Conservation (phyloP, 2,888 invertebrate genomes). For the Tipula helvola region DNA sequence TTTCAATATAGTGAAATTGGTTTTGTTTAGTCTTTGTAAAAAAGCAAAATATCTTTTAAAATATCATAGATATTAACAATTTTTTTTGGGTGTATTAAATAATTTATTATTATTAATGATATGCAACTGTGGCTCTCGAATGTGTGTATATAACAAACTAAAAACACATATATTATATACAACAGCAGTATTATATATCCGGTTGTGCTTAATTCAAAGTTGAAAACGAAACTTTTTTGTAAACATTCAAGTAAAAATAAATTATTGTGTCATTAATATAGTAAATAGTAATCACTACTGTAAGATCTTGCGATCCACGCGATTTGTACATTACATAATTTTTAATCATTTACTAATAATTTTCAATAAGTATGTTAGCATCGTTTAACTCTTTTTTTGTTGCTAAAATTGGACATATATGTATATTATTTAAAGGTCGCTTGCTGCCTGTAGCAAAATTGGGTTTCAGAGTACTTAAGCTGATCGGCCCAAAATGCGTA, state of each 20-base stretch:
- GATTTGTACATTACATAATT: not conserved
- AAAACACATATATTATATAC: not conserved
- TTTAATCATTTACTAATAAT: not conserved
- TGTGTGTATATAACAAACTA: not conserved
- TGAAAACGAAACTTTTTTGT: not conserved
- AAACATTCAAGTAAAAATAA: not conserved
- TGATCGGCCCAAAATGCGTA: too few species aligned
- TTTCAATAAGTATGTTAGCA: not conserved
- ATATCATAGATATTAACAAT: not conserved
- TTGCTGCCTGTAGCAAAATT: too few species aligned
- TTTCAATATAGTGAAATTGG: not conserved
- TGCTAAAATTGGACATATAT: too few species aligned
- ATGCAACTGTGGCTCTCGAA: not conserved
- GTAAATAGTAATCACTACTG: not conserved
- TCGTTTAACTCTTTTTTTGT: too few species aligned
- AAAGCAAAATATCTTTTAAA: not conserved
- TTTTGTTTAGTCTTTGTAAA: not conserved
- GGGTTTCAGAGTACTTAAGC: too few species aligned
- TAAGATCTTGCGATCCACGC: not conserved
- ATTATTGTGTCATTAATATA: not conserved
- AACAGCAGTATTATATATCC: not conserved
- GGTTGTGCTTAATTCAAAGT: not conserved
- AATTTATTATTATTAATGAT: not conserved
- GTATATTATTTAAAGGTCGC: too few species aligned
- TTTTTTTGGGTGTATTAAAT: not conserved